Percentiles rank a stretch among this genome's conserved stretches.
phyloP scores from a whole-genome alignment of 2,888 invertebrate species.

The Ormia ochracea region DNA sequence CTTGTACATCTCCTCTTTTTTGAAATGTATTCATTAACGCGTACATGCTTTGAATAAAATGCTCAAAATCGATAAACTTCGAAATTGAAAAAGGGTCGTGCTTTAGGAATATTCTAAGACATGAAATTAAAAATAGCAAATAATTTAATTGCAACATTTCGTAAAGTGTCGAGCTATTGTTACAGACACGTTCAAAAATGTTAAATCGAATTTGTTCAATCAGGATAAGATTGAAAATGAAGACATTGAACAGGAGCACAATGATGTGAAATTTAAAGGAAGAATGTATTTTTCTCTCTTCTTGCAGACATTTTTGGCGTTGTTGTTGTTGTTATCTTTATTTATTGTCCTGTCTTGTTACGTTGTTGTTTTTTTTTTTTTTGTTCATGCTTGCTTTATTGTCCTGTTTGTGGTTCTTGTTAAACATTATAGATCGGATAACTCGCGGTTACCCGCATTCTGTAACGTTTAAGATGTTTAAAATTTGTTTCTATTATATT shows the following conservation, averaged over 20 bases:
- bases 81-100: constrained; percentile 44
- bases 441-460: constrained; percentile 70
- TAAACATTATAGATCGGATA: constrained; percentile 72
- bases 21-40: constrained; percentile 36
- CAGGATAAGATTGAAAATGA: constrained; percentile 55
- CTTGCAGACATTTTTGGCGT: constrained; percentile 25
- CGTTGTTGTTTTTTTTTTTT: not conserved
- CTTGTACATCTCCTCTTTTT: not conserved
- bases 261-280: constrained; percentile 1
- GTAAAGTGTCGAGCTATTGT: constrained; percentile 61
- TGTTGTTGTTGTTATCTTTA: not conserved
- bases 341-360: constrained; percentile 41
- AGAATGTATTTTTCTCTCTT: constrained; percentile 6
- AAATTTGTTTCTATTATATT: constrained; percentile 39
- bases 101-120: constrained; percentile 23
- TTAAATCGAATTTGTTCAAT: constrained; percentile 66
- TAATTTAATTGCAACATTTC: constrained; percentile 51
- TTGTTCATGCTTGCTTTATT: not conserved
- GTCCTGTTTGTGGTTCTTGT: constrained; percentile 52
- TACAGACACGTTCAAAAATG: constrained; percentile 64
- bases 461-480: constrained; percentile 47
- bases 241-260: constrained; percentile 46
- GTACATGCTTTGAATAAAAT: constrained; percentile 15
- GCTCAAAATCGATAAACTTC: constrained; percentile 21
- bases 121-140: constrained; percentile 35